A percentile compares a stretch with the other conserved stretches of the same genome.
Conservation (phyloP, 2,888 invertebrate species). For the Odontothrips loti region DNA sequence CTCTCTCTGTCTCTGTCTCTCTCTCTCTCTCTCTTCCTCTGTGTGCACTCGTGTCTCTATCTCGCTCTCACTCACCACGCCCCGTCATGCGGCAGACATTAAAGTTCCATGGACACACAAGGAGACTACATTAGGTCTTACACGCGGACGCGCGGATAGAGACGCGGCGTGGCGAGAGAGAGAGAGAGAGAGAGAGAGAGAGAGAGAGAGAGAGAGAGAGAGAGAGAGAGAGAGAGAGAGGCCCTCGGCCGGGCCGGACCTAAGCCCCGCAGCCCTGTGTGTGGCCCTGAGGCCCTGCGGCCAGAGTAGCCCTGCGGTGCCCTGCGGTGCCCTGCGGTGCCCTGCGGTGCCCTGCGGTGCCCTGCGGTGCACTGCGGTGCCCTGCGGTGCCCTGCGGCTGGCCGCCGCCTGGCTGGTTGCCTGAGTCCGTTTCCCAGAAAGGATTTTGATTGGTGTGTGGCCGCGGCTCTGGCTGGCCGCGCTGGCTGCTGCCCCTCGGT, state of each 20-base stretch:
- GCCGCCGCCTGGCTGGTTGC: not conserved
- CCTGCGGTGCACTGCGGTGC: too few species aligned
- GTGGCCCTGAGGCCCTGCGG: not conserved
- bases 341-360: not conserved
- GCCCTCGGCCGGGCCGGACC: not conserved
- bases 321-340: not conserved
- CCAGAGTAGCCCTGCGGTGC: not conserved
- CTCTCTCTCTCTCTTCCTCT: not conserved
- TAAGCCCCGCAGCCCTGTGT: not conserved
- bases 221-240: too few species aligned
- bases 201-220: too few species aligned
- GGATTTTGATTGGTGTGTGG: not conserved
- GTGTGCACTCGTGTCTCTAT: not conserved
- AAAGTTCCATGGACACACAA: slow-evolving; percentile 26
- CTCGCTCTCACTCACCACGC: not conserved
- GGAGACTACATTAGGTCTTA: slow-evolving; percentile 26
- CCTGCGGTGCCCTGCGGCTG: not conserved
- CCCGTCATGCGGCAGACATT: slow-evolving; percentile 18
- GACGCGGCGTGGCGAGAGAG: not conserved
- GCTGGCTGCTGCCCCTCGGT: not conserved
- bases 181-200: too few species aligned
- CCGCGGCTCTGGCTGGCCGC: not conserved
- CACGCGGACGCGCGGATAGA: slow-evolving; percentile 21
- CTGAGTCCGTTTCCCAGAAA: not conserved
- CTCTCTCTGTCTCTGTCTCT: not conserved